These are phyloP conservation scores for Climacteris rufus DNA, from an alignment of 2,113 vertebrate genomes.

Conservation along the genomic window DNA sequence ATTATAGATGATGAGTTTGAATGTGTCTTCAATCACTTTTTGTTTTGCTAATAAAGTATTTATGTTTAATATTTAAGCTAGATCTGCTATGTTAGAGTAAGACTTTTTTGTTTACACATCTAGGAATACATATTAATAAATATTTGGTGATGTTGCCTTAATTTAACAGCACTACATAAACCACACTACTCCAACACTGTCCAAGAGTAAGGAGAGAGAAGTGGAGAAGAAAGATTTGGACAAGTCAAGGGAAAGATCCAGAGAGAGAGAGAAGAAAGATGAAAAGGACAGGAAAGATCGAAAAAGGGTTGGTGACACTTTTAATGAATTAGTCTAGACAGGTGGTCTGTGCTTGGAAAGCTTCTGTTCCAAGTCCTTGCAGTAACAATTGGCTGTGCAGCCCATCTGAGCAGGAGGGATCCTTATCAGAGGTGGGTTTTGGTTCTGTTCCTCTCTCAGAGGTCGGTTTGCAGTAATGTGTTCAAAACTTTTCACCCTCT, in stretches of 20 bases:
- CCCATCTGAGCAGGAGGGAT: not conserved
- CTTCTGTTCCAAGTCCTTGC: not conserved
- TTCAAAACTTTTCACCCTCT: not conserved
- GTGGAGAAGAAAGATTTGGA: slow-evolving; percentile 90
- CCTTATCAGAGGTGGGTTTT: rapidly evolving
- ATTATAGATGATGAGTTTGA: not conserved
- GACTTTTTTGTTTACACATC: slow-evolving; percentile 22
- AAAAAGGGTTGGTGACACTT: slow-evolving; percentile 84
- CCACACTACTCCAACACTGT: slow-evolving; percentile 82
- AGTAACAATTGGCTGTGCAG: not conserved
- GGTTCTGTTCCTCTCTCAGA: not conserved
- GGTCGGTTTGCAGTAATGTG: not conserved
- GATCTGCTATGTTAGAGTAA: not conserved
- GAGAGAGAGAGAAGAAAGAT: slow-evolving; percentile 91
- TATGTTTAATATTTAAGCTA: not conserved
- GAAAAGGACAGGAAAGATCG: slow-evolving; percentile 88
- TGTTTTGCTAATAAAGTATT: not conserved
- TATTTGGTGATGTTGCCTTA: slow-evolving; percentile 77
- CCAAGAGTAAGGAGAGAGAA: slow-evolving; percentile 91
- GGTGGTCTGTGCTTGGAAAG: not conserved
- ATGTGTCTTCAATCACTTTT: not conserved
- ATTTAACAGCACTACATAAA: slow-evolving; percentile 90
- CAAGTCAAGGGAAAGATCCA: slow-evolving; percentile 87
- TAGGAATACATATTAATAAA: slow-evolving; percentile 69
- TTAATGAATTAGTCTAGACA: slow-evolving; percentile 55